Evolutionary conservation across 2,888 invertebrate species (phyloP), one percentile per base, ranked within the genome.

Genomic region (Xestobium rufovillosum): DNA sequence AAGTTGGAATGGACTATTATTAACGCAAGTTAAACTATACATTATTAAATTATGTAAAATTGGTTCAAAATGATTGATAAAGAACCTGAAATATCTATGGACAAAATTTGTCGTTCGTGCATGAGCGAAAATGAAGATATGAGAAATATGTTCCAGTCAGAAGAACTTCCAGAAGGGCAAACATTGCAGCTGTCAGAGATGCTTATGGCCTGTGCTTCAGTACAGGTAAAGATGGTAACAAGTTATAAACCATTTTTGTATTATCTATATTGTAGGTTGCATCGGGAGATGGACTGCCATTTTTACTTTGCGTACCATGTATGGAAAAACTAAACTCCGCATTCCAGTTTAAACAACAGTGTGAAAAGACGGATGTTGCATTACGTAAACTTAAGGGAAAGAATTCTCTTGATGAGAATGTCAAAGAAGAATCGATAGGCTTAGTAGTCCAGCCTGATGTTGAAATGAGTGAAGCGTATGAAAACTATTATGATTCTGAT

Each of bases 81-180:
- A 45, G 49, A 52, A 41, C 50, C 51, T 37, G 53, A 49, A 31
- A 39, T 57, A 31, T 47, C 52, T 36, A 57, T 65, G 51, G 63
- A 65, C 35, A 66, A 63, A 50, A 56, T 67, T 42, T 67, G 67
- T 45, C 57, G 67, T 33, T 65, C 64, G 8, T 67, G 67, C 46
- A 62, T 66, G 63, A 51, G 46, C 37, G 56, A 56, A 42, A 44
- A 56, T 44, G 53, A 58, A 38, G 51, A 60, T 41, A 65, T 65
- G 63, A 55, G 56, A 43, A 62, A 60, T 50, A 55, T 67, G 32
- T 66, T 65, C 45, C 59, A 61, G 43, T 56, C 54, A 27, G 56
- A 55, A 41, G 49, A 49, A 31, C 56, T 54, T 35, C 40, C 52
- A 14, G 53, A 48, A 35, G 56, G 57, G 23, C 51, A 59, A 42